Conservation (phyloP, 2,888 invertebrate genomes). For the Pandemis corylana region DNA sequence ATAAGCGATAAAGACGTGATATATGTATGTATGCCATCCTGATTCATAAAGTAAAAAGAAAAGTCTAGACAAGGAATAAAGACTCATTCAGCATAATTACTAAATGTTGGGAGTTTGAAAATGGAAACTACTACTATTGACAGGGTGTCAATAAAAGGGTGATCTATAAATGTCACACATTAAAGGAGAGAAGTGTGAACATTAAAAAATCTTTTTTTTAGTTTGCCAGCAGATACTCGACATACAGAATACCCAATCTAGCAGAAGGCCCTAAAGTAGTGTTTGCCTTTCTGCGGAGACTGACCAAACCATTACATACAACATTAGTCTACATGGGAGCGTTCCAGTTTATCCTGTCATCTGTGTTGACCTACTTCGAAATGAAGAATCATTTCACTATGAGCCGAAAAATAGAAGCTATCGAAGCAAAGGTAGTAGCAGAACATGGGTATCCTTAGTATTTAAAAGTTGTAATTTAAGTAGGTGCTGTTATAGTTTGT, state of each 20-base stretch:
- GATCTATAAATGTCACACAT: no score
- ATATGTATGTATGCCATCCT: no score
- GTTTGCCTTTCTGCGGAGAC: constrained; percentile 78
- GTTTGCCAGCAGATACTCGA: constrained; percentile 86
- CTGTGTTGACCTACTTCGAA: constrained; percentile 86
- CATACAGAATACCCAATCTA: constrained; percentile 87
- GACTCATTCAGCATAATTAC: no score
- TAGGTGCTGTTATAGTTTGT: constrained; percentile 29
- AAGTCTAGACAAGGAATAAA: no score
- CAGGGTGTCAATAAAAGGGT: no score
- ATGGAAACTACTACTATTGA: no score
- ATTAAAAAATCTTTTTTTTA: constrained; percentile 57
- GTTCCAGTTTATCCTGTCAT: constrained; percentile 82
- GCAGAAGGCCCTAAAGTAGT: constrained; percentile 82
- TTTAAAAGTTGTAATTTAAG: constrained; percentile 23
- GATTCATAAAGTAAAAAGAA: no score
- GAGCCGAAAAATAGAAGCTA: constrained; percentile 65
- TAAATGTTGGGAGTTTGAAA: no score
- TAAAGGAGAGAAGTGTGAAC: no score
- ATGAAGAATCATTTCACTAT: constrained; percentile 77
- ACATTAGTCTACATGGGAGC: constrained; percentile 76
- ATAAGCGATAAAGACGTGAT: no score
- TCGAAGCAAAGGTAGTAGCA: constrained; percentile 62
- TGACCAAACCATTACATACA: constrained; percentile 82
- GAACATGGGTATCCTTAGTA: constrained; percentile 44